A percentile compares a stretch with the other conserved stretches of the same genome.
Conservation (phyloP, 2,888 invertebrate genomes). For the Xylota sylvarum region DNA sequence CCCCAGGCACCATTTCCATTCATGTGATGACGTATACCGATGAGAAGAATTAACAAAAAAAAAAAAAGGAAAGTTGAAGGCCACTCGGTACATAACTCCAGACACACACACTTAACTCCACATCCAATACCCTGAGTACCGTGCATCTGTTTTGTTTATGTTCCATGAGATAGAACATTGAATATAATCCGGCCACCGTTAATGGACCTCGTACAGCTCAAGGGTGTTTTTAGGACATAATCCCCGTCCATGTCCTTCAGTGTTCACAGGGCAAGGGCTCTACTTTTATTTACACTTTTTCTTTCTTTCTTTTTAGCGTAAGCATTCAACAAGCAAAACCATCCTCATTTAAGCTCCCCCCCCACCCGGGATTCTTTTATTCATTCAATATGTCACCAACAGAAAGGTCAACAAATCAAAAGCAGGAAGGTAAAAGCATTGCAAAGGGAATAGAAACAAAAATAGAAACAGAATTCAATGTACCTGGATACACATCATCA, state of each 20-base stretch:
- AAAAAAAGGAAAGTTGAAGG: constrained; percentile 60
- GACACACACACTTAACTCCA: constrained; percentile 29
- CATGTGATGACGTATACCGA: constrained; percentile 20
- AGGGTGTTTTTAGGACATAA: constrained; percentile 41
- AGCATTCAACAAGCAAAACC: background rate
- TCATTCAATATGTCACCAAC: constrained; percentile 48
- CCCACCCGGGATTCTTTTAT: background rate
- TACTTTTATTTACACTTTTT: constrained; percentile 6
- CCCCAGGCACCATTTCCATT: constrained; percentile 45
- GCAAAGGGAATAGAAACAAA: constrained; percentile 49
- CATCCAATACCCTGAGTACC: constrained; percentile 11
- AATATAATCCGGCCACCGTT: constrained; percentile 45
- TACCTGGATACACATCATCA: constrained; percentile 51
- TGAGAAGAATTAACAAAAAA: background rate
- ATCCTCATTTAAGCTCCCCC: constrained; percentile 8
- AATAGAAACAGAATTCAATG: constrained; percentile 53
- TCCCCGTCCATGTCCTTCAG: constrained; percentile 33
- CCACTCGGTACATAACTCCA: constrained; percentile 23
- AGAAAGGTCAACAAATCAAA: constrained; percentile 60
- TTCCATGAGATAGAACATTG: constrained; percentile 60
- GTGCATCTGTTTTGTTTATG: constrained; percentile 60
- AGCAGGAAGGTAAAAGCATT: constrained; percentile 26
- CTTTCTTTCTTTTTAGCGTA: constrained; percentile 3
- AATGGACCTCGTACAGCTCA: constrained; percentile 48
- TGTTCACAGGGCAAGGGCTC: constrained; percentile 36